A percentile compares a stretch with the other conserved stretches of the same genome.
phyloP scores from a whole-genome alignment of 2,888 invertebrate species.

The Galerucella nymphaeae region DNA sequence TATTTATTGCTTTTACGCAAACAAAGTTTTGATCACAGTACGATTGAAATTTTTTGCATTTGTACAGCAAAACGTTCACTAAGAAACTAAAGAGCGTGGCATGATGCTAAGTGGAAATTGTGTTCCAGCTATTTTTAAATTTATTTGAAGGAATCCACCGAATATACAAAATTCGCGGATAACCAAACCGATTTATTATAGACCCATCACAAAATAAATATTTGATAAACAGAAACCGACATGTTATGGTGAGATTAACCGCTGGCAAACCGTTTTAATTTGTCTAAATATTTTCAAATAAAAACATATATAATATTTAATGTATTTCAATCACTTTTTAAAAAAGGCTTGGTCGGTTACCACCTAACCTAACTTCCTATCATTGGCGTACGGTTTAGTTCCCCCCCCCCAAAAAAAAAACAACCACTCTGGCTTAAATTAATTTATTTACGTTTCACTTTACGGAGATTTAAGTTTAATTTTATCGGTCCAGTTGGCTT shows the following conservation, averaged over 20 bases:
- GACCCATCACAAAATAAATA: not conserved
- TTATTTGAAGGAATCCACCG: conserved; percentile 33
- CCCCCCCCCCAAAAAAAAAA: too few species aligned
- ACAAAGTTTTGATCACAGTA: not conserved
- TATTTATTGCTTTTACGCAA: not conserved
- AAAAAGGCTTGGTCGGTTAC: too few species aligned
- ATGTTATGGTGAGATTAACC: not conserved
- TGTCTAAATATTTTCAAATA: not conserved
- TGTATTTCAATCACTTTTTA: too few species aligned
- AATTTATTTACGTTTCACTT: too few species aligned
- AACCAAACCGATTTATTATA: conserved; percentile 8
- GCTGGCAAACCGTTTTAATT: not conserved
- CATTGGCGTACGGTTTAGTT: too few species aligned
- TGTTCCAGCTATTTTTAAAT: conserved; percentile 38
- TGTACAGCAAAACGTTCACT: conserved; percentile 15
- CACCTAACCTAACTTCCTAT: too few species aligned
- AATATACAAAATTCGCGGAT: conserved; percentile 20
- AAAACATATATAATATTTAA: too few species aligned
- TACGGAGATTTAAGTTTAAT: too few species aligned
- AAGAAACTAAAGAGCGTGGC: conserved; percentile 26
- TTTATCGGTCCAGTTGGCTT: too few species aligned
- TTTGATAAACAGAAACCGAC: not conserved
- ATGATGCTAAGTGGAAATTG: conserved; percentile 17
- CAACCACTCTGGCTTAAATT: too few species aligned
- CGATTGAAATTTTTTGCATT: not conserved